phyloP scores from a whole-genome alignment of 37 sponge, comb jelly and placozoan genomes.

The Ianthella basta region DNA sequence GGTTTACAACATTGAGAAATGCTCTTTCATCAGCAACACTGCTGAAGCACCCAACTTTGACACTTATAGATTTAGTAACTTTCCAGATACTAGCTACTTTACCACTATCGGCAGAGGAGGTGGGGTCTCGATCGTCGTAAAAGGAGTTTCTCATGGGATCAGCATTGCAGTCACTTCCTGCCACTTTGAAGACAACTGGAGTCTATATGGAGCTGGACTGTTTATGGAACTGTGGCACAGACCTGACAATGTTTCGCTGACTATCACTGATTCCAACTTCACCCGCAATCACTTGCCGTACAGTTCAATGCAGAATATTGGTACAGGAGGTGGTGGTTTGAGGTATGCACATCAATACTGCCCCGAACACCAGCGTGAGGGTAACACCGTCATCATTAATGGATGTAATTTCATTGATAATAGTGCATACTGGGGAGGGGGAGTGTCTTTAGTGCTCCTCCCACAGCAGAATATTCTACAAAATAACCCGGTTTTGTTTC shows the following conservation, averaged over 20 bases:
- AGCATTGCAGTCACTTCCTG: not conserved
- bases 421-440: slow-evolving; percentile 11
- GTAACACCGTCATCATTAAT: not conserved
- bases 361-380: not conserved
- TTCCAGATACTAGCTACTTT: not conserved
- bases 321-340: slow-evolving; percentile 14
- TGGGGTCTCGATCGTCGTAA: slow-evolving; percentile 4
- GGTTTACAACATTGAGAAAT: not conserved
- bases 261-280: not conserved
- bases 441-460: not conserved
- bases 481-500: not conserved
- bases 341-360: slow-evolving; percentile 3
- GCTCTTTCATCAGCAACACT: slow-evolving; percentile 9
- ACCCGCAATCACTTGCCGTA: not conserved
- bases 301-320: not conserved
- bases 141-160: not conserved
- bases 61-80: not conserved
- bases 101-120: slow-evolving; percentile 21
- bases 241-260: slow-evolving; percentile 8
- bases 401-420: not conserved
- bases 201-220: slow-evolving; percentile 1
- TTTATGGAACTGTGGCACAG: slow-evolving; percentile 20
- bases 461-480: not conserved
- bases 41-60: slow-evolving; percentile 14
- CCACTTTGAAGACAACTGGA: not conserved